These are phyloP conservation scores for Polymixis flavicincta DNA, from an alignment of 2,888 invertebrate species.

Conservation along the genomic window DNA sequence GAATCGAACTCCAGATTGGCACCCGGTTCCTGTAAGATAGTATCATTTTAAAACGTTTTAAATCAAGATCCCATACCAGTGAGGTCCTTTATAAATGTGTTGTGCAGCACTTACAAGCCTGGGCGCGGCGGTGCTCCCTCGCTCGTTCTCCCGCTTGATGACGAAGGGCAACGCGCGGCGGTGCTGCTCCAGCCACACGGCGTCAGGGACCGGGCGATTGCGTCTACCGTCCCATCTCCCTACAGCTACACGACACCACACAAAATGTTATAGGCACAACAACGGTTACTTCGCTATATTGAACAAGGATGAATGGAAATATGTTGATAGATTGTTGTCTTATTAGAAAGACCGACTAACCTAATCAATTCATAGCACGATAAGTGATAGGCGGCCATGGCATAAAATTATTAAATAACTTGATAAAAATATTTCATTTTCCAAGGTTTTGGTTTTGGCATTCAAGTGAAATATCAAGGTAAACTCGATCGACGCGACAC, in stretches of 20 bases:
- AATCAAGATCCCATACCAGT: not conserved
- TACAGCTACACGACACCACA: conserved; percentile 68
- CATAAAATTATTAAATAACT: conserved; percentile 32
- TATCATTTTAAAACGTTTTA: not conserved
- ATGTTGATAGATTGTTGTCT: conserved; percentile 24
- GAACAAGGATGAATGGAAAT: conserved; percentile 21
- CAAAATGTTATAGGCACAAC: conserved; percentile 47
- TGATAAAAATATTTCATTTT: conserved; percentile 35
- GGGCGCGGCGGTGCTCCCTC: conserved; percentile 79
- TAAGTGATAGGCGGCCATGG: conserved; percentile 49
- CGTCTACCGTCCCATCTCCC: conserved; percentile 87
- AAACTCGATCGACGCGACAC: conserved; percentile 23
- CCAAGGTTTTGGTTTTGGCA: conserved; percentile 27
- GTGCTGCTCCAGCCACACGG: conserved; percentile 88
- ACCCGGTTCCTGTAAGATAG: conserved; percentile 1
- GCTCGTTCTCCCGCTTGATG: conserved; percentile 87
- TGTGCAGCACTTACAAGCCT: conserved; percentile 81
- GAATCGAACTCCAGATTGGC: conserved; percentile 25
- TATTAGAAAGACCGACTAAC: conserved; percentile 21
- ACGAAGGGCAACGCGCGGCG: conserved; percentile 88
- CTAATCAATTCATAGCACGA: conserved; percentile 34
- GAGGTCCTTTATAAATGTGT: not conserved
- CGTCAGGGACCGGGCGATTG: conserved; percentile 87
- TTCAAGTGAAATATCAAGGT: conserved; percentile 40
- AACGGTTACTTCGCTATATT: not conserved